Evolutionary conservation across 2,797 vertebrate genomes (phyloP).

Genomic region (Gymnothorax reevesii): DNA sequence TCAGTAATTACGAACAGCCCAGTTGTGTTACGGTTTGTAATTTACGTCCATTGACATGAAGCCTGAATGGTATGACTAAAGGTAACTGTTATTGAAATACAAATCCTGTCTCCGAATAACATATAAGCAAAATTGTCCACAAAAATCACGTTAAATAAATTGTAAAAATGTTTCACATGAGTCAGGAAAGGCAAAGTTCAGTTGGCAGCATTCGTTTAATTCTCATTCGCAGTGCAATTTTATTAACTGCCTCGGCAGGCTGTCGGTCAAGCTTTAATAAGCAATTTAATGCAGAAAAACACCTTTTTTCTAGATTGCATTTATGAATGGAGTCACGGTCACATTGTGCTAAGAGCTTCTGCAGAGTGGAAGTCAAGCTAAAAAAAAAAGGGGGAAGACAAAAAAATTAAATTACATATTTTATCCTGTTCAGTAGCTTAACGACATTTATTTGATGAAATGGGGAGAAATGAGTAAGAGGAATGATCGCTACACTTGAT

Average conservation of each 20-base stretch:
- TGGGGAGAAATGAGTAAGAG: slow-evolving; percentile 38
- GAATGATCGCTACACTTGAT: slow-evolving; percentile 28
- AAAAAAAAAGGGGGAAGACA: no score
- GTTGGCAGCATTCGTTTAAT: slow-evolving; percentile 19
- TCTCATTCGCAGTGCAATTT: slow-evolving; percentile 26
- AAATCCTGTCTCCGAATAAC: background rate
- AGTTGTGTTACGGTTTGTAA: no score
- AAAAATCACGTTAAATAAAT: no score
- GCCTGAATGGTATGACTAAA: no score
- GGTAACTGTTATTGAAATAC: background rate
- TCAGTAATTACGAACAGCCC: background rate
- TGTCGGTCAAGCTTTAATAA: slow-evolving; percentile 17
- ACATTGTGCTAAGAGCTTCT: background rate
- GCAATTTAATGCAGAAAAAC: slow-evolving; percentile 14
- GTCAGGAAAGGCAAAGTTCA: slow-evolving; percentile 22
- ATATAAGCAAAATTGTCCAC: background rate
- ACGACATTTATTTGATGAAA: slow-evolving; percentile 40
- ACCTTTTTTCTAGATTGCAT: background rate
- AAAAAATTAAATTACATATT: slow-evolving; percentile 34
- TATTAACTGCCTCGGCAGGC: background rate
- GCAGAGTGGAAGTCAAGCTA: background rate
- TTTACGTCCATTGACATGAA: no score
- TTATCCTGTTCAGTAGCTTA: slow-evolving; percentile 29
- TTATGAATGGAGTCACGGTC: background rate
- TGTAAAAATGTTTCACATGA: background rate